phyloP scores from a whole-genome alignment of 2,797 vertebrate species.

The Ispidina picta region DNA sequence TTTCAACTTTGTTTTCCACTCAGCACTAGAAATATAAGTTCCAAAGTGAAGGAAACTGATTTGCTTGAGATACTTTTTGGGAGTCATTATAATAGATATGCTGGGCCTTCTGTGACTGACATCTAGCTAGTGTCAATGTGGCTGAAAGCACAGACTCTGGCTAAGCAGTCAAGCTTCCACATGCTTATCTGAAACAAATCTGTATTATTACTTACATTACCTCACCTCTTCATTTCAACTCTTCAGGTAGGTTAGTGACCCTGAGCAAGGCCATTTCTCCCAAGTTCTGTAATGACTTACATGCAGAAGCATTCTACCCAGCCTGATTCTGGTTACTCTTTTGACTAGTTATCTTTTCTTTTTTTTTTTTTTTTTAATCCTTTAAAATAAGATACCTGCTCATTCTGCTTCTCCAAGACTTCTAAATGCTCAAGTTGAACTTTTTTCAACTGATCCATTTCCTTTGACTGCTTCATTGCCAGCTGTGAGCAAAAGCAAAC shows the following conservation, averaged over 20 bases:
- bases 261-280: not conserved
- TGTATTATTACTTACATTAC: not conserved
- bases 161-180: not conserved
- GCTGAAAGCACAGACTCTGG: not conserved
- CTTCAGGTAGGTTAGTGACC: not conserved
- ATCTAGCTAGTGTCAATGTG: not conserved
- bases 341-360: not conserved
- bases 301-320: not conserved
- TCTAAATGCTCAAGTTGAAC: constrained; percentile 94
- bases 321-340: not conserved
- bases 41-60: not conserved
- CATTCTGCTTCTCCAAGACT: constrained; percentile 96
- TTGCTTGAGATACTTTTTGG: not conserved
- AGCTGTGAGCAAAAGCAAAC: constrained; percentile 78
- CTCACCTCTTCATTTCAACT: not conserved
- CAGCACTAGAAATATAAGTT: not conserved
- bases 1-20: not conserved
- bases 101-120: not conserved
- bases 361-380: not conserved
- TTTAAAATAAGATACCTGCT: constrained; percentile 87
- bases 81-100: not conserved
- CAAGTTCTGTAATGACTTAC: not conserved
- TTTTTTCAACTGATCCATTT: constrained; percentile 96
- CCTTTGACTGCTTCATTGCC: constrained; percentile 97
- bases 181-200: not conserved